phyloP scores from a whole-genome alignment of 1,140 invertebrate species.

The Latrodectus geometricus region DNA sequence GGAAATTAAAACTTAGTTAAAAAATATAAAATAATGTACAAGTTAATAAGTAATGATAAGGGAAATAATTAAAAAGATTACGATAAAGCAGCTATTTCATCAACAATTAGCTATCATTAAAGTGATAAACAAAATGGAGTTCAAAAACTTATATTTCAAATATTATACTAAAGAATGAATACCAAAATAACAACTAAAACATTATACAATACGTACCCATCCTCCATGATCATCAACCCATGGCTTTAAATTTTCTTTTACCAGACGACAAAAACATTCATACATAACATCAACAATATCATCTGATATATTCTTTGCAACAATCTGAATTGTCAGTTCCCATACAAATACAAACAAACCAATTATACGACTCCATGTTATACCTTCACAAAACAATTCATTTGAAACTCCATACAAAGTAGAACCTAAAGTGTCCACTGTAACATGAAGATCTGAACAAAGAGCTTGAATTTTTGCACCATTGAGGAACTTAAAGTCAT shows the following conservation, averaged over 20 bases:
- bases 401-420: constrained; percentile 68
- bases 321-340: constrained; percentile 68
- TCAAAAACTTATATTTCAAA: too few species aligned
- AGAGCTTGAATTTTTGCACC: constrained; percentile 24
- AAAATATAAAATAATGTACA: too few species aligned
- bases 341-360: constrained; percentile 70
- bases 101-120: too few species aligned
- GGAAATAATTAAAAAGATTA: too few species aligned
- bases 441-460: constrained; percentile 64
- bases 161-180: too few species aligned
- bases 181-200: background rate
- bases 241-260: constrained; percentile 22
- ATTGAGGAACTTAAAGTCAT: constrained; percentile 26
- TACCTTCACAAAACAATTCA: constrained; percentile 70
- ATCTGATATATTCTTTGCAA: constrained; percentile 66
- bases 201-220: constrained; percentile 36
- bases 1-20: too few species aligned
- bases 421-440: constrained; percentile 66
- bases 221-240: constrained; percentile 49
- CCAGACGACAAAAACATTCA: constrained; percentile 13
- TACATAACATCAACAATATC: constrained; percentile 68
- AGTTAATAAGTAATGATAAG: too few species aligned
- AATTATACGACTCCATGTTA: constrained; percentile 70
- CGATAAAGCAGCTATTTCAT: too few species aligned
- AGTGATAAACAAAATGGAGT: too few species aligned